Evolutionary conservation across 92 coral and sea anemone species (phyloP).

Genomic region (Porites evermanni): DNA sequence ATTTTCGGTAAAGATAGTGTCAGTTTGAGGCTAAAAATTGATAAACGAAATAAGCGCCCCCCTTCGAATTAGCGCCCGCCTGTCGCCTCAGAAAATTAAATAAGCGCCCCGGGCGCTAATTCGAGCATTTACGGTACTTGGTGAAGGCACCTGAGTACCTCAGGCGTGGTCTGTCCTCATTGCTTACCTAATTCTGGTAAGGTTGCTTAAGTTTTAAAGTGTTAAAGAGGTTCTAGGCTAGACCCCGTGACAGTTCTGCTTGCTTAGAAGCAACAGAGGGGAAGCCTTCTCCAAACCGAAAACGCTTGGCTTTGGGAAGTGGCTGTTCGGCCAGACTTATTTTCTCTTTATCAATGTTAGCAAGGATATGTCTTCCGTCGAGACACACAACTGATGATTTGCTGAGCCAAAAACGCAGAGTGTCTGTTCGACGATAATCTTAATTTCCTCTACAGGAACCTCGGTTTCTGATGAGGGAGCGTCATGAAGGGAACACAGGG

Average conservation of each 20-base stretch:
- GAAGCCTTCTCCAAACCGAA: conserved; percentile 9
- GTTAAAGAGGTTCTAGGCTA: not conserved
- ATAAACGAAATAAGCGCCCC: no score
- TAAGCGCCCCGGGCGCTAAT: no score
- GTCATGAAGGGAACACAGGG: conserved; percentile 61
- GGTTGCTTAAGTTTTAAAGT: no score
- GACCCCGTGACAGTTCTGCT: not conserved
- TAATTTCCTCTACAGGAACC: conserved; percentile 40
- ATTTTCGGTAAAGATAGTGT: no score
- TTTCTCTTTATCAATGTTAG: no score
- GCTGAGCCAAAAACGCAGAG: conserved; percentile 58
- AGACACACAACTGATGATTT: not conserved
- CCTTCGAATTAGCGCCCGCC: no score
- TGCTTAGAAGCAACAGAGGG: not conserved
- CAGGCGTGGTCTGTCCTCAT: not conserved
- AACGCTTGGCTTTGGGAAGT: not conserved
- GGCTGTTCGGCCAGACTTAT: no score
- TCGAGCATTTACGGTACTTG: not conserved
- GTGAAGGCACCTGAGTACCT: not conserved
- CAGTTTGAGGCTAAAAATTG: no score
- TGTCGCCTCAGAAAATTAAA: no score
- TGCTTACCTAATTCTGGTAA: no score
- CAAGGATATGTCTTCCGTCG: no score
- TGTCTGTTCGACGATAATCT: conserved; percentile 42
- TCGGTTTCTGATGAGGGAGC: conserved; percentile 27